These are phyloP conservation scores for Lepus timidus DNA, from an alignment of 2,113 vertebrate species.

Conservation along the genomic window DNA sequence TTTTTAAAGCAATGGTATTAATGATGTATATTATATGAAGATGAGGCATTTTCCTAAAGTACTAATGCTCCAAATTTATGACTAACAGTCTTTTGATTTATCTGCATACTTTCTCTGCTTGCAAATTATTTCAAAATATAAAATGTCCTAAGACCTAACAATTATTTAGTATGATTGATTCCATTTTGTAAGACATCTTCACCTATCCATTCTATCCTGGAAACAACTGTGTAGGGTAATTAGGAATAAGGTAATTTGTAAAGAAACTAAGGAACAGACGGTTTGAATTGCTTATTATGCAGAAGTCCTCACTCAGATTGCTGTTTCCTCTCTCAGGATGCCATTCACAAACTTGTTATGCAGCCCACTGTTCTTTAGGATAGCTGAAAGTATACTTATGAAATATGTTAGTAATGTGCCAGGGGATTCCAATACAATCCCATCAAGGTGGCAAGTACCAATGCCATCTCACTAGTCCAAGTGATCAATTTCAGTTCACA, in stretches of 20 bases:
- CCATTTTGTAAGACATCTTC: not conserved
- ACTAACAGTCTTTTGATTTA: not conserved
- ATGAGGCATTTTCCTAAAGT: not conserved
- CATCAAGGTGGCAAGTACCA: too few relatives aligned
- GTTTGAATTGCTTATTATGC: not conserved
- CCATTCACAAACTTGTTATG: not conserved
- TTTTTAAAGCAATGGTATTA: not conserved
- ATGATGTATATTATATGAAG: not conserved
- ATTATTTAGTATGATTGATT: not conserved
- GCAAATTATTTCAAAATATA: conserved; percentile 28
- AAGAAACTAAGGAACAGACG: not conserved
- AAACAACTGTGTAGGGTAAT: not conserved
- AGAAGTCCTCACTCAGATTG: not conserved
- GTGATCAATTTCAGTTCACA: too few relatives aligned
- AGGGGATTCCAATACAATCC: too few relatives aligned
- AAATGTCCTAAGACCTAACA: not conserved
- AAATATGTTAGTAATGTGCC: too few relatives aligned
- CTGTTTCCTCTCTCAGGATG: not conserved
- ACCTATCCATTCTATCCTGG: not conserved
- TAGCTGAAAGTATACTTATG: not conserved
- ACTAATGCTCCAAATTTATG: not conserved
- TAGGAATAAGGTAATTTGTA: conserved; percentile 32
- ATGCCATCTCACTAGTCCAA: too few relatives aligned
- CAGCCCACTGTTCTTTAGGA: not conserved
- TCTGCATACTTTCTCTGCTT: conserved; percentile 18